A percentile compares a stretch with the other conserved stretches of the same genome.
Conservation (phyloP, 2,888 invertebrate genomes). For the Eupsilia transversa region DNA sequence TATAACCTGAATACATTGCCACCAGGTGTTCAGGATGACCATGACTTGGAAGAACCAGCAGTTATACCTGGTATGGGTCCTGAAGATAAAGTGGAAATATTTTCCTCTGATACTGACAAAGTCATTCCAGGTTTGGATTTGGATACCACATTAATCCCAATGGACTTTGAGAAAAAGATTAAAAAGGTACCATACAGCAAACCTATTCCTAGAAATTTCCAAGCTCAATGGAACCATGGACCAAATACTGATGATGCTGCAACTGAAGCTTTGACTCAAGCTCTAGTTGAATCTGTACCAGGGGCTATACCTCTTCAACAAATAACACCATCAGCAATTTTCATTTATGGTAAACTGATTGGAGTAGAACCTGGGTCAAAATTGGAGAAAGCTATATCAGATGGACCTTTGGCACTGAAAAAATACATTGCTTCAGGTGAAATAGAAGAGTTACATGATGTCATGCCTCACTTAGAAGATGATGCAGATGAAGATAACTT, state of each 20-base stretch:
- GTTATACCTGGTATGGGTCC: slow-evolving; percentile 99
- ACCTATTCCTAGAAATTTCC: slow-evolving; percentile 98
- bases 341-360: slow-evolving; percentile 95
- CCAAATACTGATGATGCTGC: slow-evolving; percentile 88
- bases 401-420: slow-evolving; percentile 94
- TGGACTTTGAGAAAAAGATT: slow-evolving; percentile 93
- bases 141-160: slow-evolving; percentile 91
- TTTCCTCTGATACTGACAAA: slow-evolving; percentile 91
- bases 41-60: slow-evolving; percentile 93
- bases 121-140: slow-evolving; percentile 97
- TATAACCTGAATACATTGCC: slow-evolving; percentile 98
- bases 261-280: slow-evolving; percentile 92
- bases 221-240: slow-evolving; percentile 98
- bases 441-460: slow-evolving; percentile 94
- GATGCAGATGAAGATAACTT: slow-evolving; percentile 89
- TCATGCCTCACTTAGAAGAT: slow-evolving; percentile 93
- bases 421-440: slow-evolving; percentile 95
- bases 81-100: slow-evolving; percentile 96
- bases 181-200: slow-evolving; percentile 98
- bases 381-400: slow-evolving; percentile 93
- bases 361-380: slow-evolving; percentile 94
- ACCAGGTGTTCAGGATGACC: slow-evolving; percentile 92
- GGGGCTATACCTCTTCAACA: slow-evolving; percentile 95
- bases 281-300: slow-evolving; percentile 94
- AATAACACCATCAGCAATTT: slow-evolving; percentile 94